Conservation (phyloP, 2,113 vertebrate genomes). For the Gavialis gangeticus region DNA sequence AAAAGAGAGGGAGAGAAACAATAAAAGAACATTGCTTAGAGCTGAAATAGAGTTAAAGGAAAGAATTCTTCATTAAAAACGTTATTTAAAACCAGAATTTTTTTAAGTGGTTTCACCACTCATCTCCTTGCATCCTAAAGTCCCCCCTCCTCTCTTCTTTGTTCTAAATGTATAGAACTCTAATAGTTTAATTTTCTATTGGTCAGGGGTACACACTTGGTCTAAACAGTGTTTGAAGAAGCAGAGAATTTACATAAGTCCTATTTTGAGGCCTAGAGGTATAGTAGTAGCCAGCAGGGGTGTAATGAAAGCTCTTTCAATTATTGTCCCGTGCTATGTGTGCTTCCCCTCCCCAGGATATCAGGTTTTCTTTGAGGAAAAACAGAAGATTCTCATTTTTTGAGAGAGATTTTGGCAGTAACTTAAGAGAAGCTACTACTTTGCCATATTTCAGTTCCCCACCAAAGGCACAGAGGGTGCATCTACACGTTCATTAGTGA, state of each 20-base stretch:
- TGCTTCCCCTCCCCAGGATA: neutral
- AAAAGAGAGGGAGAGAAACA: neutral
- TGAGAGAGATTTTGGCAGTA: neutral
- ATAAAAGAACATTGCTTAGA: conserved; percentile 17
- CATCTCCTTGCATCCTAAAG: neutral
- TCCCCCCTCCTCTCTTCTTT: neutral
- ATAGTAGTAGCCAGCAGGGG: neutral
- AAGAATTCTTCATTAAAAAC: conserved; percentile 30
- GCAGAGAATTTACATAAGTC: neutral
- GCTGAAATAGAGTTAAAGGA: neutral
- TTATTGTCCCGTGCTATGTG: neutral
- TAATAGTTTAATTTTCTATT: neutral
- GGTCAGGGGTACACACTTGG: neutral
- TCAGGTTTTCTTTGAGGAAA: neutral
- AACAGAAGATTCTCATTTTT: neutral
- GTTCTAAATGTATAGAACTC: conserved; percentile 9
- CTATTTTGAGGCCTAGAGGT: neutral
- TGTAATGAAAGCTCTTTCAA: neutral
- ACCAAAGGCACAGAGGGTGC: neutral
- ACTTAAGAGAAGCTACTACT: neutral
- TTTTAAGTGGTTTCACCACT: neutral
- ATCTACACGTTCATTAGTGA: no score
- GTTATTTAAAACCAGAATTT: neutral
- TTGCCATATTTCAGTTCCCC: neutral
- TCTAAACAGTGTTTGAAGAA: neutral